phyloP scores from a whole-genome alignment of 1,140 invertebrate species.

The Caenorhabditis remanei region DNA sequence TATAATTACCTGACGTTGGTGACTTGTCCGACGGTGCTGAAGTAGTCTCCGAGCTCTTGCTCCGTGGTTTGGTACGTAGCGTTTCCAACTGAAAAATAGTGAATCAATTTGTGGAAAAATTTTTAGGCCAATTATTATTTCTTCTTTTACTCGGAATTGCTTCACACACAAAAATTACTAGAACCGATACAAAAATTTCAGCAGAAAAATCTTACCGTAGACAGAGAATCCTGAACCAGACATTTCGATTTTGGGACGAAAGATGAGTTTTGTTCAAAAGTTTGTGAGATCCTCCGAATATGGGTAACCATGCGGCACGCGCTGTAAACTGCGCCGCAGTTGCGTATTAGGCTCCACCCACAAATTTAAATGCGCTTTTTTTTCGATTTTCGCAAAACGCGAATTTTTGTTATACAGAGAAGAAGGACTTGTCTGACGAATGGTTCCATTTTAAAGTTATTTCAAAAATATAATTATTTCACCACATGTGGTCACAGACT shows the following conservation, averaged over 20 bases:
- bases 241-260: slow-evolving; percentile 4
- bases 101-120: background rate
- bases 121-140: background rate
- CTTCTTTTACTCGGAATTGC: background rate
- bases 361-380: background rate
- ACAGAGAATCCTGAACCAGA: slow-evolving; percentile 11
- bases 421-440: no score
- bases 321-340: background rate
- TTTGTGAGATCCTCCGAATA: background rate
- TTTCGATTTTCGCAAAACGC: no score
- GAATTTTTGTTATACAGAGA: no score
- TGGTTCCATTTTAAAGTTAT: no score
- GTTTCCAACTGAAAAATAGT: slow-evolving; percentile 86
- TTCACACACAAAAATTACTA: background rate
- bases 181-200: background rate
- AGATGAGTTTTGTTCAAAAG: background rate
- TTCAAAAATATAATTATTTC: no score
- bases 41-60: slow-evolving; percentile 97
- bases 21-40: slow-evolving; percentile 97
- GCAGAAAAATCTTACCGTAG: background rate
- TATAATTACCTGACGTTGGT: slow-evolving; percentile 32
- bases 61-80: slow-evolving; percentile 98
- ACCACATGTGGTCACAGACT: no score
- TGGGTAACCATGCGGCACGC: background rate
- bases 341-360: background rate